Evolutionary conservation across 2,888 invertebrate genomes (phyloP).

Genomic region (Phorcus lineatus): DNA sequence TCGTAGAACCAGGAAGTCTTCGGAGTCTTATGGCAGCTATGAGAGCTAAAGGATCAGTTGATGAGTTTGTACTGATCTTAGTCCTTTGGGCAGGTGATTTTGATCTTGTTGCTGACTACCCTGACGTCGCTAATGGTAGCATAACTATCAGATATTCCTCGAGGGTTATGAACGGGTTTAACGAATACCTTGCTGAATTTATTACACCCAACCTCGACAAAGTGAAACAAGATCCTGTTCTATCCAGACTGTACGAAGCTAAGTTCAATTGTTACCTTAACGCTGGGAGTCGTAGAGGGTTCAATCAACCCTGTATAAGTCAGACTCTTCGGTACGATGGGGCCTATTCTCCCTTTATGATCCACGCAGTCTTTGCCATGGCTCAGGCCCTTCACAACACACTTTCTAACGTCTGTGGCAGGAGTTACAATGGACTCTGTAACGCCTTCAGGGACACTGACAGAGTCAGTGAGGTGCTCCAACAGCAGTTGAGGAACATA

Average conservation of each 20-base stretch:
- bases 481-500: slow-evolving; percentile 37
- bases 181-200: slow-evolving; percentile 45
- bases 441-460: slow-evolving; percentile 43
- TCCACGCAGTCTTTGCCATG: slow-evolving; percentile 68
- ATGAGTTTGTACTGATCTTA: slow-evolving; percentile 58
- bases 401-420: slow-evolving; percentile 60
- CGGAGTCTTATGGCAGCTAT: slow-evolving; percentile 47
- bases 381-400: slow-evolving; percentile 70
- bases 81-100: slow-evolving; percentile 54
- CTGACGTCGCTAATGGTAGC: slow-evolving; percentile 54
- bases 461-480: slow-evolving; percentile 35
- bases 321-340: background rate
- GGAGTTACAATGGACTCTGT: slow-evolving; percentile 52
- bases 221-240: slow-evolving; percentile 51
- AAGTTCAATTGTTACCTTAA: slow-evolving; percentile 63
- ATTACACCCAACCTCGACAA: slow-evolving; percentile 33
- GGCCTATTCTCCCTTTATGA: slow-evolving; percentile 50
- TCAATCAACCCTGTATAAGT: slow-evolving; percentile 40
- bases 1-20: slow-evolving; percentile 41
- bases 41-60: slow-evolving; percentile 34
- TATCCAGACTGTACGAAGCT: slow-evolving; percentile 63
- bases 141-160: slow-evolving; percentile 50
- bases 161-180: slow-evolving; percentile 41
- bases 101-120: slow-evolving; percentile 41
- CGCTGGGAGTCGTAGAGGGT: slow-evolving; percentile 45